These are phyloP conservation scores for Oxyruncus cristatus DNA, from an alignment of 2,113 vertebrate genomes.

Conservation along the genomic window DNA sequence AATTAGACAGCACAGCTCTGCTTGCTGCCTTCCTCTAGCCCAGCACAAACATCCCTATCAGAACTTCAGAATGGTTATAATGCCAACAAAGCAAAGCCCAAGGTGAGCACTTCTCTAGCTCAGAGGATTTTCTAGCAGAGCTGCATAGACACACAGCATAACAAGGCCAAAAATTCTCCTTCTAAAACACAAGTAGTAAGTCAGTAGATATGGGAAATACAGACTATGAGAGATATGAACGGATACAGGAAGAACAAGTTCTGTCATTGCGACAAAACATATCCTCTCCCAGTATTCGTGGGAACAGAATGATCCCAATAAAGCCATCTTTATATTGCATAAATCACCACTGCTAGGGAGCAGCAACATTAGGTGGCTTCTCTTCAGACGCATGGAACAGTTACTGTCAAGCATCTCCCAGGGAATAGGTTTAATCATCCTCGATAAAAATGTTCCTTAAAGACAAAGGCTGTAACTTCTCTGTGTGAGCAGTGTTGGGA, in stretches of 20 bases:
- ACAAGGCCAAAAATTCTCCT: background rate
- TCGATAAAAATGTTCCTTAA: background rate
- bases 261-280: background rate
- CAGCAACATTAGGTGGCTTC: background rate
- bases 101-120: background rate
- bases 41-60: background rate
- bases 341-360: background rate
- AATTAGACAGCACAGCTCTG: background rate
- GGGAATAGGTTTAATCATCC: background rate
- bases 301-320: background rate
- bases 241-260: background rate
- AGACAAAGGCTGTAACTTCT: background rate
- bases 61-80: background rate
- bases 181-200: background rate
- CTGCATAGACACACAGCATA: background rate
- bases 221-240: background rate
- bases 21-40: background rate
- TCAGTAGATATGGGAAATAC: accelerated
- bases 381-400: background rate
- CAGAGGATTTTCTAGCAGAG: background rate
- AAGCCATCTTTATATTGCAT: background rate
- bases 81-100: background rate
- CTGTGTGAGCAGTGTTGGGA: background rate
- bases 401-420: background rate
- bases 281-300: accelerated